Conservation (phyloP, 2,888 invertebrate genomes). For the Germaria angustata region DNA sequence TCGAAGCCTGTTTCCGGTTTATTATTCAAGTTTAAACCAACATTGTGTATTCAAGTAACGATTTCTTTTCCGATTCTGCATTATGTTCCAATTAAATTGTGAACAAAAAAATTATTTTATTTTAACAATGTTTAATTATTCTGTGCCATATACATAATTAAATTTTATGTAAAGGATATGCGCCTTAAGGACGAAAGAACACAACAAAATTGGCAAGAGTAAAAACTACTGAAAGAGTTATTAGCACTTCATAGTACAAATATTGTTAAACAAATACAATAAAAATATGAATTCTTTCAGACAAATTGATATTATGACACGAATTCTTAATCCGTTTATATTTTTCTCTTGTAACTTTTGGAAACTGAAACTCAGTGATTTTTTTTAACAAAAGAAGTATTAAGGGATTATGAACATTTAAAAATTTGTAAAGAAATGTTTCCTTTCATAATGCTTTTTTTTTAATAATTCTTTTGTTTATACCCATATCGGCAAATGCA, state of each 20-base stretch:
- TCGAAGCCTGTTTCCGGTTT: no score
- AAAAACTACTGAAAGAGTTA: constrained; percentile 16
- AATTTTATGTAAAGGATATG: neutral
- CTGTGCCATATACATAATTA: neutral
- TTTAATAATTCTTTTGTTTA: neutral
- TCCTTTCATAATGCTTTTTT: constrained; percentile 36
- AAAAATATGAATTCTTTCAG: constrained; percentile 51
- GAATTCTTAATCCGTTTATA: constrained; percentile 47
- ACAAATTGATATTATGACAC: constrained; percentile 66
- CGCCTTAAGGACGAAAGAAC: constrained; percentile 13
- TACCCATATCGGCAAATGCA: constrained; percentile 8
- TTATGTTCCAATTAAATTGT: no score
- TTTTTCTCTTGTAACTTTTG: neutral
- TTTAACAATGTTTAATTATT: neutral
- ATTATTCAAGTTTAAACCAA: no score
- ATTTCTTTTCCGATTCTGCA: no score
- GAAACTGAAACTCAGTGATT: constrained; percentile 13
- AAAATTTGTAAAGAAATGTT: neutral
- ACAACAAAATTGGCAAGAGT: neutral
- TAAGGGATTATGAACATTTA: constrained; percentile 49
- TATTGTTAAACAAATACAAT: neutral
- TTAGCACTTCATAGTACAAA: constrained; percentile 19
- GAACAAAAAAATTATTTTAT: no score
- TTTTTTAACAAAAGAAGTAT: constrained; percentile 52
- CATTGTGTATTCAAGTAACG: no score